Percentiles rank a stretch among this genome's conserved stretches.
phyloP scores from a whole-genome alignment of 2,888 invertebrate genomes.

The Drosophila villosipedis region DNA sequence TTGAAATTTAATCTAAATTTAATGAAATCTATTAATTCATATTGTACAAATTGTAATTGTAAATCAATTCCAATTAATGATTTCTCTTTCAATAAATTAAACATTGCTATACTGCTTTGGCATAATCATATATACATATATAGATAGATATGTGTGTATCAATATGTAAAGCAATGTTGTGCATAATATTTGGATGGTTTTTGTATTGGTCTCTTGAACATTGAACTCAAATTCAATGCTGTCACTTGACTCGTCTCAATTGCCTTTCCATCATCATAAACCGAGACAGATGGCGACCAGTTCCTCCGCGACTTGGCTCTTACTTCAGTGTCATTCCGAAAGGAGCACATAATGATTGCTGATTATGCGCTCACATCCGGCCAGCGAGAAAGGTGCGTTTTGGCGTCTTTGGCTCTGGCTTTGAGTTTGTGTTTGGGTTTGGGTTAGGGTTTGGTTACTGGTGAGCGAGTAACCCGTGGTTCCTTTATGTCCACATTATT shows the following conservation, averaged over 20 bases:
- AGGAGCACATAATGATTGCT: slow-evolving; percentile 49
- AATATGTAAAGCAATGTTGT: background rate
- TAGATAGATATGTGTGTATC: background rate
- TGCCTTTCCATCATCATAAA: slow-evolving; percentile 68
- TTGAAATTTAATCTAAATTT: background rate
- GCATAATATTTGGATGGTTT: slow-evolving; percentile 16
- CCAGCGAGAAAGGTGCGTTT: background rate
- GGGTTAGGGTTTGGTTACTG: background rate
- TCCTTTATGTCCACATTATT: slow-evolving; percentile 66
- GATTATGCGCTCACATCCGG: slow-evolving; percentile 35
- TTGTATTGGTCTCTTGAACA: slow-evolving; percentile 10
- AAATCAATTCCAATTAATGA: background rate
- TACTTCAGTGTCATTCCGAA: slow-evolving; percentile 20
- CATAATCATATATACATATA: background rate
- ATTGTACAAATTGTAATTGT: background rate
- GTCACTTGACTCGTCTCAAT: slow-evolving; percentile 55
- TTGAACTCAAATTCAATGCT: slow-evolving; percentile 47
- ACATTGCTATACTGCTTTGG: background rate
- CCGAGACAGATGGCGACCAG: slow-evolving; percentile 29
- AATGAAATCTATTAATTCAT: background rate
- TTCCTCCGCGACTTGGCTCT: background rate
- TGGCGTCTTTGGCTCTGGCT: background rate
- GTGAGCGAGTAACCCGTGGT: slow-evolving; percentile 10
- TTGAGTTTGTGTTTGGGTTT: background rate
- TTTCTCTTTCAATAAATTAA: background rate